A percentile compares a stretch with the other conserved stretches of the same genome.
Conservation (phyloP, 2,888 invertebrate genomes). For the Heteromurus nitidus region DNA sequence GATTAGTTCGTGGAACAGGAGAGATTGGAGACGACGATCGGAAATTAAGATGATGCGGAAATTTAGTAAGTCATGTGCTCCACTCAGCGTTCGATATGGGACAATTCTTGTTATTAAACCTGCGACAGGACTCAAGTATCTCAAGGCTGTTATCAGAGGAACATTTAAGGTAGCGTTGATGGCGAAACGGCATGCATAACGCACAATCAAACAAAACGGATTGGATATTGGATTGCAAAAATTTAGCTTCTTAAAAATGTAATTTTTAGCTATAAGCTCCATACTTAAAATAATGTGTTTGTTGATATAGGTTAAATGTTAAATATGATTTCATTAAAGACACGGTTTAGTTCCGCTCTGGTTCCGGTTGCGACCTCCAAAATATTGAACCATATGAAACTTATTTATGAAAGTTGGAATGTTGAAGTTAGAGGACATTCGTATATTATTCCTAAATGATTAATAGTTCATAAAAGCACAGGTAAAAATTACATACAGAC, state of each 20-base stretch:
- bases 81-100: neutral
- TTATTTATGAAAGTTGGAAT: too few relatives aligned
- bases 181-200: neutral
- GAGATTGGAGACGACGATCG: conserved; percentile 1
- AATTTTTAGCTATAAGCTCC: too few relatives aligned
- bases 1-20: conserved; percentile 4
- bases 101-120: neutral
- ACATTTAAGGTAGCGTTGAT: neutral
- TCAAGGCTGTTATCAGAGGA: conserved; percentile 14
- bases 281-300: too few relatives aligned
- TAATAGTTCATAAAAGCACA: too few relatives aligned
- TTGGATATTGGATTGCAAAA: neutral
- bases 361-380: too few relatives aligned
- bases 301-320: too few relatives aligned
- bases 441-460: too few relatives aligned
- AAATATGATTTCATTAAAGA: too few relatives aligned
- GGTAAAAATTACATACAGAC: too few relatives aligned
- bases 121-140: neutral
- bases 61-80: neutral
- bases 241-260: neutral
- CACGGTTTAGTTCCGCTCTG: too few relatives aligned
- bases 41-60: conserved; percentile 9
- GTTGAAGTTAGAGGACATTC: too few relatives aligned
- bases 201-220: neutral
- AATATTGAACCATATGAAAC: too few relatives aligned